Evolutionary conservation across 37 sponge, comb jelly and placozoan genomes (phyloP).

Genomic region (Tethya wilhelma): DNA sequence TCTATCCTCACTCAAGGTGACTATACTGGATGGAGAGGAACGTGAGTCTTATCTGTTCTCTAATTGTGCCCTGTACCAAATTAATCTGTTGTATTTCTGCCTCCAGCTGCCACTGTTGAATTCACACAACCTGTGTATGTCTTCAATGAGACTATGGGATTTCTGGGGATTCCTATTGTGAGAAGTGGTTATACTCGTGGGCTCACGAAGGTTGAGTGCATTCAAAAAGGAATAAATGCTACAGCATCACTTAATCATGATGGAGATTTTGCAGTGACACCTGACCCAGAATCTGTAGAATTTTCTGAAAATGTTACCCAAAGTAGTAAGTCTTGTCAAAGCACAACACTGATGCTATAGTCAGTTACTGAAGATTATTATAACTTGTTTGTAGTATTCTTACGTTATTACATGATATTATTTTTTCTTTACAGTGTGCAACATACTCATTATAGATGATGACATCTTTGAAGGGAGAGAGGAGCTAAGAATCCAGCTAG

Average conservation of each 20-base stretch:
- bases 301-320: background rate
- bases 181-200: slow-evolving; percentile 13
- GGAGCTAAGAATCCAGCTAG: background rate
- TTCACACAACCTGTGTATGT: background rate
- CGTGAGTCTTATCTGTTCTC: slow-evolving; percentile 2
- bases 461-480: slow-evolving; percentile 37
- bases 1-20: slow-evolving; percentile 15
- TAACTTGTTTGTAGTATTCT: too few species aligned
- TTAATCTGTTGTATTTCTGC: background rate
- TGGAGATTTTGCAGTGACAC: background rate
- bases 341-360: too few species aligned
- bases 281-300: background rate
- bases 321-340: background rate
- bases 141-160: background rate
- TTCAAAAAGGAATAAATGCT: slow-evolving; percentile 1
- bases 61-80: background rate
- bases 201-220: background rate
- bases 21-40: slow-evolving; percentile 28
- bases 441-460: slow-evolving; percentile 23
- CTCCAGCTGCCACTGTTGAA: slow-evolving; percentile 23
- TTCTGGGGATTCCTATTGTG: background rate
- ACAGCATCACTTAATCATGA: background rate
- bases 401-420: too few species aligned
- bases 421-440: slow-evolving; percentile 18
- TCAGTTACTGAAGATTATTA: too few species aligned